These are phyloP conservation scores for Lepilemur septentrionalis DNA, from an alignment of 2,797 vertebrate genomes.

Conservation along the genomic window DNA sequence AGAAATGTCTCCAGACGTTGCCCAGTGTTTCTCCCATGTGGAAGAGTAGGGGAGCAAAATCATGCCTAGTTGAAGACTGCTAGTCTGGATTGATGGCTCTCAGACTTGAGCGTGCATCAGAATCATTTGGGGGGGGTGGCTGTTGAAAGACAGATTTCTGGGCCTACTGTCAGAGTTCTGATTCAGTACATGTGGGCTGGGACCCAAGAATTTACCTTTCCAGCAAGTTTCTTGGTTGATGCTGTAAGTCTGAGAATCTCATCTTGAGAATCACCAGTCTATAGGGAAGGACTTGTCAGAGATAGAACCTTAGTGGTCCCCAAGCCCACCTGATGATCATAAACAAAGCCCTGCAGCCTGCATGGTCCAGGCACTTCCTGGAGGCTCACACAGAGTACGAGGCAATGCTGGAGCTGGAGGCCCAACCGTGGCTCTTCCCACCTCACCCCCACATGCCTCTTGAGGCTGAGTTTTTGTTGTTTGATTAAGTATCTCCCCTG, in stretches of 20 bases:
- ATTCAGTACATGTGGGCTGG: neutral
- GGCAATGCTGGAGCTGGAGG: neutral
- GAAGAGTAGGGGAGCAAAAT: neutral
- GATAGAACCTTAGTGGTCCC: neutral
- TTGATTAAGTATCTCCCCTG: neutral
- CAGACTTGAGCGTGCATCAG: neutral
- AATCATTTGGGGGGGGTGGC: neutral
- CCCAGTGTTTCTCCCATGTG: neutral
- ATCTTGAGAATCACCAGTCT: neutral
- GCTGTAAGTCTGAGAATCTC: neutral
- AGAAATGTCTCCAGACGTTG: neutral
- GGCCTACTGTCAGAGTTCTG: neutral
- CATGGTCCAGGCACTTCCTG: neutral
- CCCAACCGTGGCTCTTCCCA: neutral
- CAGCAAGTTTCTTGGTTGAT: neutral
- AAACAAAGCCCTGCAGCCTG: neutral
- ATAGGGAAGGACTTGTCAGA: neutral
- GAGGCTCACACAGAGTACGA: neutral
- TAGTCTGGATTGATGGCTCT: neutral
- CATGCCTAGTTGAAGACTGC: neutral
- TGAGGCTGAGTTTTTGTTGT: neutral
- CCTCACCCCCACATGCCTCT: neutral
- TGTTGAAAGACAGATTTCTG: neutral
- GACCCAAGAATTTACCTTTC: neutral
- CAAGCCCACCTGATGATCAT: neutral